phyloP scores from a whole-genome alignment of 37 sponge, comb jelly and placozoan species.

The Halisarca cf. caerulea region DNA sequence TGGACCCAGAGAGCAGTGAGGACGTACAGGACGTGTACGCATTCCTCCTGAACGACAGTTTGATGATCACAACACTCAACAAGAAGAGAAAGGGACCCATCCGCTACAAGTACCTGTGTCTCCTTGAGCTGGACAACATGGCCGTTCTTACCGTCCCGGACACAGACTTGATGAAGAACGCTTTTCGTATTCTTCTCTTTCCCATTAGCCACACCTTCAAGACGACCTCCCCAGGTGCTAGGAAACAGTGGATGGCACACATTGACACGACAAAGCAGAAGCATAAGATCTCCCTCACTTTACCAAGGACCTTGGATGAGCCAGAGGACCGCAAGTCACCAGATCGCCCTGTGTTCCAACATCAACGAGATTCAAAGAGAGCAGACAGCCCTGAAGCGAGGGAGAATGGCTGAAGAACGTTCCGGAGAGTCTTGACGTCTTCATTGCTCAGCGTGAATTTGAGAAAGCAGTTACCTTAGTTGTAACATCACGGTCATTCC shows the following conservation, averaged over 20 bases:
- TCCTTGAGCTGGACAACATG: slow-evolving; percentile 91
- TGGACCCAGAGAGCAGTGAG: slow-evolving; percentile 75
- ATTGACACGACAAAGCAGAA: slow-evolving; percentile 82
- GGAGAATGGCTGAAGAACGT: slow-evolving; percentile 86
- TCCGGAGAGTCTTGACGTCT: slow-evolving; percentile 94
- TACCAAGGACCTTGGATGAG: slow-evolving; percentile 50
- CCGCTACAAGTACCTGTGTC: slow-evolving; percentile 69
- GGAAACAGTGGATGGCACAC: slow-evolving; percentile 66
- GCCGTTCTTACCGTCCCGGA: slow-evolving; percentile 85
- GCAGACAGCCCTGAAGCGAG: slow-evolving; percentile 6
- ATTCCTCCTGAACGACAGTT: slow-evolving; percentile 93
- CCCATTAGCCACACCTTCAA: slow-evolving; percentile 83
- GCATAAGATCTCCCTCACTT: slow-evolving; percentile 59
- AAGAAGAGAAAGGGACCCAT: slow-evolving; percentile 82
- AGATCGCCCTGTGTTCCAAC: not conserved
- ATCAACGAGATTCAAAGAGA: slow-evolving; percentile 3
- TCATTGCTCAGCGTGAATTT: slow-evolving; percentile 95
- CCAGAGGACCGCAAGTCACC: not conserved
- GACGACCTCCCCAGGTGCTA: slow-evolving; percentile 33
- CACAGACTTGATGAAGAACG: slow-evolving; percentile 45
- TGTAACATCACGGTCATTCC: slow-evolving; percentile 45
- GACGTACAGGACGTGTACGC: slow-evolving; percentile 59
- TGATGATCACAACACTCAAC: slow-evolving; percentile 76
- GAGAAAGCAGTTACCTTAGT: slow-evolving; percentile 84
- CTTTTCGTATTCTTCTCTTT: slow-evolving; percentile 87